Evolutionary conservation across 2,113 vertebrate genomes (phyloP).

Genomic region (Tychaedon coryphoeus): DNA sequence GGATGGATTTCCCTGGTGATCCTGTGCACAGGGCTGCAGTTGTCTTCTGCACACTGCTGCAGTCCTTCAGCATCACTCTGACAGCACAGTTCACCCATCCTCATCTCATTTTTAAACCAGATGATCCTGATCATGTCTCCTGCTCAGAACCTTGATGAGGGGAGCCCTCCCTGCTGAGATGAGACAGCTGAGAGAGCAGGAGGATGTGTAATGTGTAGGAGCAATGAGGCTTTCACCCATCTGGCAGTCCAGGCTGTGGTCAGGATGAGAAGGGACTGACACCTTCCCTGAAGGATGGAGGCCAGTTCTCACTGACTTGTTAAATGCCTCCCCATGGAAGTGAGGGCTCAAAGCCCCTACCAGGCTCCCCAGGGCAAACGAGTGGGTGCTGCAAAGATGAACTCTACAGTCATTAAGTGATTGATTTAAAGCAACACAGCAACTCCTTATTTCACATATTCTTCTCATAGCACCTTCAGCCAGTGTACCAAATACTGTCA

Average conservation of each 20-base stretch:
- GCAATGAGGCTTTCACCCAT: neutral
- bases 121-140: neutral
- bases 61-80: neutral
- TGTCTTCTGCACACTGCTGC: neutral
- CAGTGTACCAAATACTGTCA: neutral
- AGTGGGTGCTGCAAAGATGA: neutral
- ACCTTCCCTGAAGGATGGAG: neutral
- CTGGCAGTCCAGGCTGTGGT: neutral
- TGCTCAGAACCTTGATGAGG: neutral
- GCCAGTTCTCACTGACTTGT: neutral
- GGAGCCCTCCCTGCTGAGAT: neutral
- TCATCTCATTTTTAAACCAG: neutral
- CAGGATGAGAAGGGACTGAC: neutral
- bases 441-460: neutral
- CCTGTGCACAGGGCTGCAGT: neutral
- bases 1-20: neutral
- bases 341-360: neutral
- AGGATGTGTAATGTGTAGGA: accelerated
- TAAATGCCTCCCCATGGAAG: neutral
- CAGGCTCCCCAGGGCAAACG: neutral
- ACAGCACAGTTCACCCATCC: neutral
- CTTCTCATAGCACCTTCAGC: neutral
- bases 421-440: neutral
- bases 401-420: neutral
- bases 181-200: neutral